Percentiles rank a stretch among this genome's conserved stretches.
phyloP scores from a whole-genome alignment of 1,140 invertebrate species.

The Caenorhabditis elegans region DNA sequence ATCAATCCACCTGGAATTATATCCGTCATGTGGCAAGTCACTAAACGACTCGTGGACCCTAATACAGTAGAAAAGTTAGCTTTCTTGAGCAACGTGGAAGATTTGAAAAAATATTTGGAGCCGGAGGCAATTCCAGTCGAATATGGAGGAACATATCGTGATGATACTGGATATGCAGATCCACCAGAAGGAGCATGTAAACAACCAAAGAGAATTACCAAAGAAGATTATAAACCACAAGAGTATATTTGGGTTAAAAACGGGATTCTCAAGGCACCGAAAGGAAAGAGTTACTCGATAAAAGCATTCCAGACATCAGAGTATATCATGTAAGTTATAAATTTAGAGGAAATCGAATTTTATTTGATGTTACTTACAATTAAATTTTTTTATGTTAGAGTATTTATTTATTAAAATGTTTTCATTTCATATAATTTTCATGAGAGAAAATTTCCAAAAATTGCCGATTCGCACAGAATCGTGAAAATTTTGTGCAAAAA shows the following conservation, averaged over 20 bases:
- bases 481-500: too few species aligned
- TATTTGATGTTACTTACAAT: too few species aligned
- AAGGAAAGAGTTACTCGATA: neutral
- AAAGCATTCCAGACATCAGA: neutral
- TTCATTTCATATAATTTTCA: too few species aligned
- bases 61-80: slow-evolving; percentile 34
- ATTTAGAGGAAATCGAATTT: too few species aligned
- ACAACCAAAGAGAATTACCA: slow-evolving; percentile 19
- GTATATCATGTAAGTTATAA: neutral
- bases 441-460: too few species aligned
- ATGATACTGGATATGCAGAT: slow-evolving; percentile 46
- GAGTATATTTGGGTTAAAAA: slow-evolving; percentile 35
- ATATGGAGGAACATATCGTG: slow-evolving; percentile 41
- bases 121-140: slow-evolving; percentile 40
- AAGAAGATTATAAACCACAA: neutral
- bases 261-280: slow-evolving; percentile 17
- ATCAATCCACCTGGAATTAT: slow-evolving; percentile 51
- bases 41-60: slow-evolving; percentile 47
- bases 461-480: too few species aligned
- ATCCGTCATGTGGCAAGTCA: slow-evolving; percentile 47
- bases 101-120: slow-evolving; percentile 48
- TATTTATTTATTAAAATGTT: too few species aligned
- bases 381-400: too few species aligned
- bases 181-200: slow-evolving; percentile 49
- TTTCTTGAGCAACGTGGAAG: slow-evolving; percentile 42